Conservation (phyloP, 2,888 invertebrate genomes). For the Achlya flavicornis region DNA sequence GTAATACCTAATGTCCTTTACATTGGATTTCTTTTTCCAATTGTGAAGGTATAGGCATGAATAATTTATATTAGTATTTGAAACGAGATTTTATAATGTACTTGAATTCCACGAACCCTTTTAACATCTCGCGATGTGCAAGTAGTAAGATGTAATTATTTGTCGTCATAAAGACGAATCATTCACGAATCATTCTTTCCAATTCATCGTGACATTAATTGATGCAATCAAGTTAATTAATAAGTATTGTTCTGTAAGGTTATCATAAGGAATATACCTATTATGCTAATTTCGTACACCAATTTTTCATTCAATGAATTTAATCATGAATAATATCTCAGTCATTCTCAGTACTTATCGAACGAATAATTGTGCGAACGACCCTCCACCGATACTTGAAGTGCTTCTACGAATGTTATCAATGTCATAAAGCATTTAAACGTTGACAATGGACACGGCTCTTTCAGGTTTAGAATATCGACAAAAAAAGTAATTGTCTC, state of each 20-base stretch:
- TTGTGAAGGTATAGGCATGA: background rate
- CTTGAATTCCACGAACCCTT: background rate
- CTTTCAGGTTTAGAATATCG: slow-evolving; percentile 50
- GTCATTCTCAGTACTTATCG: slow-evolving; percentile 3
- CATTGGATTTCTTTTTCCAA: background rate
- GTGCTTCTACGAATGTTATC: slow-evolving; percentile 39
- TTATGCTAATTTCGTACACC: background rate
- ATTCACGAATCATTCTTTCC: background rate
- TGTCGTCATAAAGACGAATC: background rate
- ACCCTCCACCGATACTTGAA: slow-evolving; percentile 31
- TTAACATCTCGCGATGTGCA: too few relatives aligned
- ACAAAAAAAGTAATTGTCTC: slow-evolving; percentile 68
- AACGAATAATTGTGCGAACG: slow-evolving; percentile 22
- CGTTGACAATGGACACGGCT: slow-evolving; percentile 56
- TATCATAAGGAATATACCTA: background rate
- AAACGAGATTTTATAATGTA: background rate
- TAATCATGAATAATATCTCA: slow-evolving; percentile 4
- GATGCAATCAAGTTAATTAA: background rate
- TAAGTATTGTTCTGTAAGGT: background rate
- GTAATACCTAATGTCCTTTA: background rate
- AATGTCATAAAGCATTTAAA: slow-evolving; percentile 48
- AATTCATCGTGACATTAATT: background rate
- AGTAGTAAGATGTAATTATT: background rate
- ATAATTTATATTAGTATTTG: background rate
- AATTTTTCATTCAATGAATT: slow-evolving; percentile 8